A percentile compares a stretch with the other conserved stretches of the same genome.
These are phyloP conservation scores for Psilopsiagon aymara DNA, from an alignment of 2,113 vertebrate species.

Conservation along the genomic window DNA sequence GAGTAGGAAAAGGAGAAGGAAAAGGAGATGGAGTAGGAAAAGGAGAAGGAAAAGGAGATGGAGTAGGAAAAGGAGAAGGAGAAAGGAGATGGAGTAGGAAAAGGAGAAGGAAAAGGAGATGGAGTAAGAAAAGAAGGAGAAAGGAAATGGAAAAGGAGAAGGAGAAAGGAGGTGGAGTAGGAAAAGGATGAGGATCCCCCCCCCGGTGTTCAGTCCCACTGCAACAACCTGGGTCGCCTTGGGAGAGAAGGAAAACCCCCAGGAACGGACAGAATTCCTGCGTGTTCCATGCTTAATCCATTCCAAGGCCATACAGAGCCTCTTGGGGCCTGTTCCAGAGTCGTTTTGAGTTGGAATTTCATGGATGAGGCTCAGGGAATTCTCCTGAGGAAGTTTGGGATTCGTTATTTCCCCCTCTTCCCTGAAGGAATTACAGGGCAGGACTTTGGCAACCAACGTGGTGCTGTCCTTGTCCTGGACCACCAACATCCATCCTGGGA, in stretches of 20 bases:
- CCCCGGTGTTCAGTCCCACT: background rate
- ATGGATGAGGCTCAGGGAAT: background rate
- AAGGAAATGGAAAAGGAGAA: too few species aligned
- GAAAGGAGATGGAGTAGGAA: background rate
- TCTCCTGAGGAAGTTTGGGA: background rate
- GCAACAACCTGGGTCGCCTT: background rate
- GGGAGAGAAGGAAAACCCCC: background rate
- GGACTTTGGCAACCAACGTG: too few species aligned
- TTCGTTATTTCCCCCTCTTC: background rate
- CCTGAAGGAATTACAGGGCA: background rate
- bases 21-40: background rate
- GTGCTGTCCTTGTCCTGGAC: background rate
- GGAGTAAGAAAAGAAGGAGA: too few species aligned
- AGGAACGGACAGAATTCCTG: background rate
- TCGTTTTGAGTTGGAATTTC: background rate
- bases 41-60: too few species aligned
- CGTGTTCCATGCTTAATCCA: fast-evolving
- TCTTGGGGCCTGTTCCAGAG: fast-evolving
- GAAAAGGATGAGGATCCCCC: background rate
- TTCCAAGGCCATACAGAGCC: background rate
- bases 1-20: too few species aligned
- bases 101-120: too few species aligned
- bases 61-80: too few species aligned
- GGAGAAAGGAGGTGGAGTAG: too few species aligned
- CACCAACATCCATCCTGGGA: background rate